phyloP scores from a whole-genome alignment of 1,140 invertebrate genomes.

The Brachionus paranguensis region DNA sequence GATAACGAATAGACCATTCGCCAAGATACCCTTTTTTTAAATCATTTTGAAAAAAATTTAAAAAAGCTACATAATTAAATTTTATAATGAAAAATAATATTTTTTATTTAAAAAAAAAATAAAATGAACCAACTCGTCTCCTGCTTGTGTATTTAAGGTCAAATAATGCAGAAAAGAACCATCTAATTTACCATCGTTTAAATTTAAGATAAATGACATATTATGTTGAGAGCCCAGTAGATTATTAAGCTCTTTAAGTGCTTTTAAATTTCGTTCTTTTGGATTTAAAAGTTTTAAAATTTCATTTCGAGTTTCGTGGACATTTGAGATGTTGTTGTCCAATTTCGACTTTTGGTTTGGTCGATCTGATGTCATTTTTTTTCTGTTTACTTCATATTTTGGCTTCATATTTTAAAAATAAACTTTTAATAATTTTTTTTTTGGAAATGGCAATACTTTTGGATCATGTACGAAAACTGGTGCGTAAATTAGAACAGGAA shows the following conservation, averaged over 20 bases:
- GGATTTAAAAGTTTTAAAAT: not conserved
- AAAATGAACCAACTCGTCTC: not conserved
- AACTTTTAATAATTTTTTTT: not conserved
- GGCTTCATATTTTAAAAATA: not conserved
- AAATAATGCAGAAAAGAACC: slow-evolving; percentile 1
- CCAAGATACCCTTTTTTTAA: not conserved
- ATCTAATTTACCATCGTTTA: not conserved
- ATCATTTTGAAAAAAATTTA: not conserved
- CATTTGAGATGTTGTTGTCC: not conserved
- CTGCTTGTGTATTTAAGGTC: not conserved
- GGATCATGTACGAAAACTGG: not conserved
- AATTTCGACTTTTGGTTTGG: not conserved
- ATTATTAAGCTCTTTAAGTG: not conserved
- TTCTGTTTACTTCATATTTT: not conserved
- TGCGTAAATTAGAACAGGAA: not conserved
- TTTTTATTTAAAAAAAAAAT: not conserved
- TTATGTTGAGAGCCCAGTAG: not conserved
- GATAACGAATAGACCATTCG: slow-evolving; percentile 50
- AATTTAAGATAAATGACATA: not conserved
- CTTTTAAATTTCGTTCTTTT: not conserved
- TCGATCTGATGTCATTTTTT: not conserved
- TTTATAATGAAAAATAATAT: no score
- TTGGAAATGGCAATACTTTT: not conserved
- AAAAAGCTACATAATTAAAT: not conserved
- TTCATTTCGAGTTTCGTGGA: not conserved